These are phyloP conservation scores for Eurosta solidaginis DNA, from an alignment of 1,140 invertebrate species.

Conservation along the genomic window DNA sequence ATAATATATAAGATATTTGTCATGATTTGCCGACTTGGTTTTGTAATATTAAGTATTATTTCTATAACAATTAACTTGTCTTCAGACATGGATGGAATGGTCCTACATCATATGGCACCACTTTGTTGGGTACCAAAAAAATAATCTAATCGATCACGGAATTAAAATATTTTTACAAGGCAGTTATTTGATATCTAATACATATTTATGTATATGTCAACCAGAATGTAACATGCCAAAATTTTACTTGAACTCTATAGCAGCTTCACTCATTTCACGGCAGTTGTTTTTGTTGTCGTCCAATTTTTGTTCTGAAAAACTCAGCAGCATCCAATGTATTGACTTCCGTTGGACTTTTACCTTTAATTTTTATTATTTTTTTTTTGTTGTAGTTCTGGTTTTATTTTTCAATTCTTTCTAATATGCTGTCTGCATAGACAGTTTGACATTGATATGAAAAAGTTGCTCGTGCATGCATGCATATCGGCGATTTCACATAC, in stretches of 20 bases:
- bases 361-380: neutral
- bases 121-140: too few relatives aligned
- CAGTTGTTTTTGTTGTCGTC: neutral
- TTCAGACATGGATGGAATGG: too few relatives aligned
- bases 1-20: too few relatives aligned
- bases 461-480: conserved; percentile 47
- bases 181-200: too few relatives aligned
- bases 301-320: neutral
- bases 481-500: conserved; percentile 31
- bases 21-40: too few relatives aligned
- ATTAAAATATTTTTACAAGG: too few relatives aligned
- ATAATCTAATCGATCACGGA: too few relatives aligned
- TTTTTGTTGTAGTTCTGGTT: neutral
- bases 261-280: neutral
- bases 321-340: neutral
- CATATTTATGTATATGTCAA: neutral
- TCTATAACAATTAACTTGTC: too few relatives aligned
- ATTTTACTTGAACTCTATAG: conserved; percentile 13
- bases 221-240: neutral
- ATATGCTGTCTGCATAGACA: conserved; percentile 55
- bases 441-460: conserved; percentile 59
- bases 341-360: conserved; percentile 12
- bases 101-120: too few relatives aligned
- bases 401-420: conserved; percentile 35
- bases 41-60: too few relatives aligned